Conservation (phyloP, 2,113 vertebrate genomes). For the Recurvirostra avosetta region DNA sequence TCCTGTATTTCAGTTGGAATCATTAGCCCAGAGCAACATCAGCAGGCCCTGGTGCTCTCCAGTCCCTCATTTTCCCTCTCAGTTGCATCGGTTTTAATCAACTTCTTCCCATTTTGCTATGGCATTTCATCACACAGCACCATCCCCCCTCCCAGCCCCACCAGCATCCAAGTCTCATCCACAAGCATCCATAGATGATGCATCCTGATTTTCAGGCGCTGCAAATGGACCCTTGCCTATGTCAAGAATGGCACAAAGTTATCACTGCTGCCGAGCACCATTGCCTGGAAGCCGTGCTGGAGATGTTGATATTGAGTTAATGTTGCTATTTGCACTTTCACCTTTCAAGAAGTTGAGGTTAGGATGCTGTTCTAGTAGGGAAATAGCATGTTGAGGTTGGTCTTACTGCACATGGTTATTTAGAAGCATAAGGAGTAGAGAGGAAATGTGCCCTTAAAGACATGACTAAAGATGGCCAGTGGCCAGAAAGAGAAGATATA, state of each 20-base stretch:
- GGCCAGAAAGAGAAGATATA: background rate
- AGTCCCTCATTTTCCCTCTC: background rate
- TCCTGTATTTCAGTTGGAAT: background rate
- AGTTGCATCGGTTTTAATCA: background rate
- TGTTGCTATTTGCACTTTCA: background rate
- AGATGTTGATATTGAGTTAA: background rate
- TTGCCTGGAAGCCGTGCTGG: background rate
- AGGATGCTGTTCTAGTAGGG: background rate
- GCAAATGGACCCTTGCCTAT: background rate
- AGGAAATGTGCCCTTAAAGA: background rate
- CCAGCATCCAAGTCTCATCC: background rate
- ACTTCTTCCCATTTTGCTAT: background rate
- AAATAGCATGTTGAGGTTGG: background rate
- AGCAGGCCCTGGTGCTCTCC: background rate
- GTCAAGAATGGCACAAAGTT: background rate
- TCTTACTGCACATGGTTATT: background rate
- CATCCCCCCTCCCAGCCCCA: background rate
- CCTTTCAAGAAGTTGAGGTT: background rate
- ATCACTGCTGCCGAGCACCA: background rate
- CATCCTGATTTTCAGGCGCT: background rate
- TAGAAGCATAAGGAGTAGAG: background rate
- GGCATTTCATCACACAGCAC: background rate
- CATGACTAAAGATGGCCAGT: background rate
- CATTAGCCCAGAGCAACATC: background rate
- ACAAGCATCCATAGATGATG: background rate